A percentile compares a stretch with the other conserved stretches of the same genome.
Evolutionary conservation across 2,888 invertebrate genomes (phyloP).

Genomic region (Harpalus rubripes): DNA sequence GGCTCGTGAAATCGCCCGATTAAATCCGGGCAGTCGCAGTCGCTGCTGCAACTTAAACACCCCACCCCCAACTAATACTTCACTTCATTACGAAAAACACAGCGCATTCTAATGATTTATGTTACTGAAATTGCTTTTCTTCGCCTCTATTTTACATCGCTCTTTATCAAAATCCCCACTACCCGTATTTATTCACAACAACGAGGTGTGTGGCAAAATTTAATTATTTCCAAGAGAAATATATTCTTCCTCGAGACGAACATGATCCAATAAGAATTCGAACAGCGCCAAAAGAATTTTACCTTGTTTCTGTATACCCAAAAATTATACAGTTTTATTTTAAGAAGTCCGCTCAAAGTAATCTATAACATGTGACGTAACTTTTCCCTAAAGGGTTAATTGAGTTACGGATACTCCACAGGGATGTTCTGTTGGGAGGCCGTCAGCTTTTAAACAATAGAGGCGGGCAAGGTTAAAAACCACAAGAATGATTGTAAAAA

Average conservation of each 20-base stretch:
- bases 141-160: constrained; percentile 2
- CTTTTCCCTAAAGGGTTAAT: no score
- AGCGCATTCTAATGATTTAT: constrained; percentile 34
- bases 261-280: neutral
- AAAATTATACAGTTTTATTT: no score
- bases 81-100: constrained; percentile 41
- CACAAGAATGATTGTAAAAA: no score
- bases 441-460: no score
- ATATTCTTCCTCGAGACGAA: neutral
- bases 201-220: neutral
- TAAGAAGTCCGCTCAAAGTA: no score
- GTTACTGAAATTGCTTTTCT: constrained; percentile 14
- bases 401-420: no score
- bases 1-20: constrained; percentile 72
- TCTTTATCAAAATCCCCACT: constrained; percentile 1
- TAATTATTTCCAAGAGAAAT: neutral
- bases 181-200: neutral
- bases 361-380: no score
- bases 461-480: no score
- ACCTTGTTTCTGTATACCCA: no score
- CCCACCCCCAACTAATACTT: constrained; percentile 27
- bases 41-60: constrained; percentile 49
- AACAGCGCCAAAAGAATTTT: neutral
- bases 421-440: no score
- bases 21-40: constrained; percentile 69